Base-by-base conservation (phyloP, 2,888 invertebrate species). In the Hypomecis punctinalis region DNA sequence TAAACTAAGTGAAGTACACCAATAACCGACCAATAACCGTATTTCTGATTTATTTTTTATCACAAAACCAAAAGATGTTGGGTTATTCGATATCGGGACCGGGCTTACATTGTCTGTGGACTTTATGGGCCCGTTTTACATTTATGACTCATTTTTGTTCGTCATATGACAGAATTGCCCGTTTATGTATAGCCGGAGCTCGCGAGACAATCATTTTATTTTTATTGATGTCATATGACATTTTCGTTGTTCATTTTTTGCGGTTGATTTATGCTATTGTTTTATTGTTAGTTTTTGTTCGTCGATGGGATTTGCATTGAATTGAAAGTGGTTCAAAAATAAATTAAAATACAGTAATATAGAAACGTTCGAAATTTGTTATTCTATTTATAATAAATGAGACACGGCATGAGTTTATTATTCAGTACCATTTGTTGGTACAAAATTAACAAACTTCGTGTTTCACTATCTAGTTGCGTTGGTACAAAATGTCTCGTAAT, bases 61-160 rank as follows among this genome's bases (percentile, higher is more conserved):
- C 66, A 61, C 49, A 49, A 61, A 63, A 63, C 65, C 63, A 62
- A 64, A 69, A 66, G 67, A 66, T 70, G 67, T 64, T 68, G 61
- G 53, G 66, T 59, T 61, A 68, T 68, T 71, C 42, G 39, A 69
- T 72, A 72, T 72, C 65, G 70, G 69, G 58, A 66, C 48, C 72
- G 67, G 67, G 71, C 64, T 53, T 49, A 64, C 69, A 72, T 72
- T 72, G 72, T 69, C 70, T 69, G 68, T 65, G 43, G 64, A 23
- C 55, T 68, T 68, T 56, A 65, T 65, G 60, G 48, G 10, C 43
- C 70, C 70, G 66, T 56, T 73, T 69, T 73, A 70, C 69, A 73
- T 73, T 73, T 73, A 73, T 69, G 65, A 59, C 63, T 61, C 69
- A 58, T 63, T 72, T 72, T 66, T 68, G 52, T 52, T 61, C 49